Base-by-base conservation (phyloP, 2,113 vertebrate species). In the Ctenodactylus gundi region DNA sequence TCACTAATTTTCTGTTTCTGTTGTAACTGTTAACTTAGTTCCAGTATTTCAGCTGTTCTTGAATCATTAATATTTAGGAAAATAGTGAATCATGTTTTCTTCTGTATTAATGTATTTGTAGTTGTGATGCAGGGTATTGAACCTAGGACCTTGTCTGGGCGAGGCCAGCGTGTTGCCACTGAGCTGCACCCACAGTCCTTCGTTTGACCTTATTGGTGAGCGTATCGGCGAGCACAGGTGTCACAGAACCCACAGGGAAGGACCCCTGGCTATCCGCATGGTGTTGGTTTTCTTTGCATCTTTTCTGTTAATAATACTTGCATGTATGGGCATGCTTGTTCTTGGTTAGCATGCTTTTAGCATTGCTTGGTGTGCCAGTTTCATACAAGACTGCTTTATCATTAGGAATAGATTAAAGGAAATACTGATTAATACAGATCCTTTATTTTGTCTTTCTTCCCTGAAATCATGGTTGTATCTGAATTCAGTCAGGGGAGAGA, bases 221-320 rank as follows among this genome's bases (percentile, higher is more conserved):
- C 46, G 3, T 8, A n/a, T 95, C 39, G 41, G 89, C 64, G 39
- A 92, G 53, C 53, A 60, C 29, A 65, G 9, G 36, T 87, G 34
- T 64, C 70, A 93, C 7, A 57, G 77, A 94, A 88, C 75, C 17
- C 7, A 34, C 0, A 62, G 4, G 73, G 31, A 55, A 72, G 39
- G 49, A 49, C 25, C 49, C 29, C 85, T 88, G 53, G 20, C 89
- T 85, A 58, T 82, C 57, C 11, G n/a, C 39, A 81, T 68, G 84
- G 41, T 17, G 53, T 51, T 76, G 34, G 44, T 57, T 80, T 89
- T 65, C 0, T 57, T 92, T 80, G 11, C 85, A 2, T 72, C 39
- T 81, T 67, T 58, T 31, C 51, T 84, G 11, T 87, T 88, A 96
- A 77, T 91, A 95, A 82, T 53, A 73, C 88, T 91, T 41, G 72